A percentile compares a stretch with the other conserved stretches of the same genome.
phyloP scores from a whole-genome alignment of 2,888 invertebrate genomes.

The Apoderus coryli region DNA sequence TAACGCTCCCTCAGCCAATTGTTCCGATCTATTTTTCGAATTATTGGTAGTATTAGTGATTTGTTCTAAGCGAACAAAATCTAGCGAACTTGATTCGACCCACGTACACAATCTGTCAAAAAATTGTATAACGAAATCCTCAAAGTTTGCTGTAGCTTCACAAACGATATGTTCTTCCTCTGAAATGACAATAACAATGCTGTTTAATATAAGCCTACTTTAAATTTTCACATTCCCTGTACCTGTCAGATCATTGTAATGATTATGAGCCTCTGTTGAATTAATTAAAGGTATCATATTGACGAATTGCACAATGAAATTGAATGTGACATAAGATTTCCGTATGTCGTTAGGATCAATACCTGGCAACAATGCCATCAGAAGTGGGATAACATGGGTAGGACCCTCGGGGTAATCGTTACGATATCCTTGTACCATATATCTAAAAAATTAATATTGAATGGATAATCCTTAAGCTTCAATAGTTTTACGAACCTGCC shows the following conservation, averaged over 20 bases:
- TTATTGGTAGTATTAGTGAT: conserved; percentile 37
- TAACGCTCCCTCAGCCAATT: conserved; percentile 54
- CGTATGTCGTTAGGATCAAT: conserved; percentile 80
- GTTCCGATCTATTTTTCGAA: conserved; percentile 53
- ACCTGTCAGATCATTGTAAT: conserved; percentile 46
- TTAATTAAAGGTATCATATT: conserved; percentile 73
- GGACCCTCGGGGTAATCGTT: conserved; percentile 59
- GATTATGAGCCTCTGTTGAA: conserved; percentile 56
- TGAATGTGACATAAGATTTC: conserved; percentile 61
- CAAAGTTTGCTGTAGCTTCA: conserved; percentile 71
- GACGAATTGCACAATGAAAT: conserved; percentile 61
- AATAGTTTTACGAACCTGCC: conserved; percentile 34
- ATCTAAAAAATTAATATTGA: conserved; percentile 13
- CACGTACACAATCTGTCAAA: conserved; percentile 61
- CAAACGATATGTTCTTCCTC: conserved; percentile 64
- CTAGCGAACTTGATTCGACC: conserved; percentile 55
- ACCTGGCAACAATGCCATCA: conserved; percentile 70
- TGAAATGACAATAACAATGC: too few relatives aligned
- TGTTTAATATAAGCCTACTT: too few relatives aligned
- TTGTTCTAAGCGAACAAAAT: conserved; percentile 51
- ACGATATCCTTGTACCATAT: conserved; percentile 35
- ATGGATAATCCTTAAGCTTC: not conserved
- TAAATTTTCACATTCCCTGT: too few relatives aligned
- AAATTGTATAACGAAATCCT: conserved; percentile 78
- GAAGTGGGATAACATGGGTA: conserved; percentile 64